Evolutionary conservation across 2,113 vertebrate species (phyloP).

Genomic region (Hypocryptadius cinnamomeus): DNA sequence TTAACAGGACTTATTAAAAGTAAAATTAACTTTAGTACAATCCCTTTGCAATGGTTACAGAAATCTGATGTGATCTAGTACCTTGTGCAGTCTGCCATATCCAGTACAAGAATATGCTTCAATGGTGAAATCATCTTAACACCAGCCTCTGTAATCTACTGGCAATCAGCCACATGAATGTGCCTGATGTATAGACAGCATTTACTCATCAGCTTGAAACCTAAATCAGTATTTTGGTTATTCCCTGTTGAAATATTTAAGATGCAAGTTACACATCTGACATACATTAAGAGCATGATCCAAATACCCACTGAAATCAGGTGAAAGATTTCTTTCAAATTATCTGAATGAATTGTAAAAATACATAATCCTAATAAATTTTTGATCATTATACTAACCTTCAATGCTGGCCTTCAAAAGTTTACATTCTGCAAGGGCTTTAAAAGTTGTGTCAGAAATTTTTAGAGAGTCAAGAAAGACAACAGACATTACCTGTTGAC

Average conservation of each 20-base stretch:
- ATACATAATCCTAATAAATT: background rate
- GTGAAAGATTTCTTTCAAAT: background rate
- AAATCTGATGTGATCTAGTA: slow-evolving; percentile 31
- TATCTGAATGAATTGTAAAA: background rate
- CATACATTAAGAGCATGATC: background rate
- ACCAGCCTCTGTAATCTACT: slow-evolving; percentile 69
- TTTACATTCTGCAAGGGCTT: slow-evolving; percentile 63
- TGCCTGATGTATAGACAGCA: slow-evolving; percentile 69
- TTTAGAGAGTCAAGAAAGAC: slow-evolving; percentile 72
- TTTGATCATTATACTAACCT: slow-evolving; percentile 43
- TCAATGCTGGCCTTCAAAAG: slow-evolving; percentile 70
- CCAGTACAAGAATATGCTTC: slow-evolving; percentile 67
- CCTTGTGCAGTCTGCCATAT: slow-evolving; percentile 77
- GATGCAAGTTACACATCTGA: background rate
- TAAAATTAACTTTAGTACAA: background rate
- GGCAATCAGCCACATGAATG: slow-evolving; percentile 71
- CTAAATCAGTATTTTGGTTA: slow-evolving; percentile 72
- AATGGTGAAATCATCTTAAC: slow-evolving; percentile 68
- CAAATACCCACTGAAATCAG: background rate
- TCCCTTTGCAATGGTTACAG: background rate
- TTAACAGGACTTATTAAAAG: background rate
- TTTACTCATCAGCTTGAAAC: slow-evolving; percentile 70
- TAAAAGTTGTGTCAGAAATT: slow-evolving; percentile 72
- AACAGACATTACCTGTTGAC: slow-evolving; percentile 59
- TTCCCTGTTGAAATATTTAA: slow-evolving; percentile 64